A percentile compares a stretch with the other conserved stretches of the same genome.
Conservation (phyloP, 2,797 vertebrate species). For the Pseudochromis fuscus region DNA sequence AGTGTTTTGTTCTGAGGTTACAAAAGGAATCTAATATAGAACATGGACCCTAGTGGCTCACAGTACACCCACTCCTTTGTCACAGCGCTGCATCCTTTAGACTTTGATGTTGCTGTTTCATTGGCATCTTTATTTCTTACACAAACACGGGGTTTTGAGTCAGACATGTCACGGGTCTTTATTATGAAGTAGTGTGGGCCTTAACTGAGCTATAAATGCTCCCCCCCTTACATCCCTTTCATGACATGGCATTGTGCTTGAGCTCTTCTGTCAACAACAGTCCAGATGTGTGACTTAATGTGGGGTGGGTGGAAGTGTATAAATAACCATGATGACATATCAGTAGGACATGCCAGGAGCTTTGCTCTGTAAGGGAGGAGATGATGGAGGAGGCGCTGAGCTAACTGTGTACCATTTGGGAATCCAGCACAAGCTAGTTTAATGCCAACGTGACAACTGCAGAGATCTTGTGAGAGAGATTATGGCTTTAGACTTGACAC, state of each 20-base stretch:
- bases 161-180: slow-evolving; percentile 30
- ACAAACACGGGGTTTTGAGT: slow-evolving; percentile 36
- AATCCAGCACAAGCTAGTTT: slow-evolving; percentile 60
- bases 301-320: slow-evolving; percentile 53
- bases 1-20: slow-evolving; percentile 24
- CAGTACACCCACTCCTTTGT: slow-evolving; percentile 28
- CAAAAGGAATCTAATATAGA: slow-evolving; percentile 44
- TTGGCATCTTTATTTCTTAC: slow-evolving; percentile 52
- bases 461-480: slow-evolving; percentile 72
- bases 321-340: slow-evolving; percentile 77
- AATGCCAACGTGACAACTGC: slow-evolving; percentile 75
- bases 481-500: slow-evolving; percentile 72
- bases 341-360: slow-evolving; percentile 58
- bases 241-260: slow-evolving; percentile 33
- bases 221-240: slow-evolving; percentile 34
- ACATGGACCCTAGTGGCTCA: slow-evolving; percentile 16
- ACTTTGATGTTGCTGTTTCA: slow-evolving; percentile 35
- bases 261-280: slow-evolving; percentile 58
- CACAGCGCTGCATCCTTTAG: slow-evolving; percentile 38
- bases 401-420: slow-evolving; percentile 56
- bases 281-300: slow-evolving; percentile 78
- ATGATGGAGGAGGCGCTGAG: slow-evolving; percentile 45
- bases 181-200: slow-evolving; percentile 31
- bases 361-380: slow-evolving; percentile 54
- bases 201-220: slow-evolving; percentile 38